Evolutionary conservation across 2,888 invertebrate genomes (phyloP).

Genomic region (Leptarthrus brevirostris): DNA sequence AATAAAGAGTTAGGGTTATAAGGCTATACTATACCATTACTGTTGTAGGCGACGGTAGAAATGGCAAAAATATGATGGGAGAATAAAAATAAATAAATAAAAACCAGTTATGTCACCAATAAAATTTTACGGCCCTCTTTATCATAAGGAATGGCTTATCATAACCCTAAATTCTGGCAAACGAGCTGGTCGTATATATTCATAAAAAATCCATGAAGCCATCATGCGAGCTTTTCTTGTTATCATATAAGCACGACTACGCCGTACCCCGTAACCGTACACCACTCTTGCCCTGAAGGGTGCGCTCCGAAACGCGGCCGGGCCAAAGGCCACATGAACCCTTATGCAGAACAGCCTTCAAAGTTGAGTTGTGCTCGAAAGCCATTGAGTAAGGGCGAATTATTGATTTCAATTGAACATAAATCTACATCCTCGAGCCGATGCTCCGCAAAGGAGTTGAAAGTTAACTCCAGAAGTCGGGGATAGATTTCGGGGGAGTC

Average conservation of each 20-base stretch:
- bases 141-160: constrained; percentile 53
- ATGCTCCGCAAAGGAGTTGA: neutral
- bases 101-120: constrained; percentile 52
- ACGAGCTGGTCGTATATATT: constrained; percentile 48
- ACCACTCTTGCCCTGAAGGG: neutral
- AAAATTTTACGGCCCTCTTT: constrained; percentile 52
- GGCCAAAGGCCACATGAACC: neutral
- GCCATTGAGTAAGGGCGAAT: constrained; percentile 31
- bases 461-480: neutral
- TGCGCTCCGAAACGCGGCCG: neutral
- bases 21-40: too few relatives aligned
- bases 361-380: constrained; percentile 25
- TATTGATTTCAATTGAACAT: constrained; percentile 46
- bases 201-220: constrained; percentile 50
- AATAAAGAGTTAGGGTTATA: neutral
- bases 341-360: constrained; percentile 17
- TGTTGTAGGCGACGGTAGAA: too few relatives aligned
- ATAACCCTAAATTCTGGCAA: constrained; percentile 50
- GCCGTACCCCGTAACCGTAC: constrained; percentile 1
- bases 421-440: constrained; percentile 14
- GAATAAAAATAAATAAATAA: constrained; percentile 49
- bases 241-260: constrained; percentile 47
- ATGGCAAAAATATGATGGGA: constrained; percentile 6
- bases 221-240: constrained; percentile 48
- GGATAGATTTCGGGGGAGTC: neutral